A percentile compares a stretch with the other conserved stretches of the same genome.
Evolutionary conservation across 2,113 vertebrate species (phyloP).

Genomic region (Anhinga rufa): DNA sequence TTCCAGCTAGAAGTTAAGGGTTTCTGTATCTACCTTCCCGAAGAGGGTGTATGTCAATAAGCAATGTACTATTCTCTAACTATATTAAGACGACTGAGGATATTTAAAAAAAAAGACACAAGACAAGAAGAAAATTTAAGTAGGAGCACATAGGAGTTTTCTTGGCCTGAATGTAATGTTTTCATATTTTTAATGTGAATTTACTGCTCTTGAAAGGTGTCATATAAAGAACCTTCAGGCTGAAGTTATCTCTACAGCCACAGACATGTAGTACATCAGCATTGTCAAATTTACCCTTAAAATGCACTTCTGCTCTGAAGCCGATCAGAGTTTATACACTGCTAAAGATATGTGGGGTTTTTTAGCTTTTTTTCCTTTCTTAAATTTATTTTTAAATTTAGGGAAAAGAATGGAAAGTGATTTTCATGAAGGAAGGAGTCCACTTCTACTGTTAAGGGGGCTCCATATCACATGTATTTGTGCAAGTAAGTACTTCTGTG

Average conservation of each 20-base stretch:
- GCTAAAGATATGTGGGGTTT: background rate
- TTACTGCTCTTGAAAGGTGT: background rate
- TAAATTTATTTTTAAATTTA: background rate
- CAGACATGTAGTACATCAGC: background rate
- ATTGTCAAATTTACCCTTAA: background rate
- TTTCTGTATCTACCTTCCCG: background rate
- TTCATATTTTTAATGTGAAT: background rate
- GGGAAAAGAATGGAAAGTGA: background rate
- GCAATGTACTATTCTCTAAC: background rate
- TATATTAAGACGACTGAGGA: background rate
- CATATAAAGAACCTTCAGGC: background rate
- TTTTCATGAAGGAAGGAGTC: background rate
- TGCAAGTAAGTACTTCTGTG: background rate
- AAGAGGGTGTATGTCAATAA: background rate
- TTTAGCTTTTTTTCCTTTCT: background rate
- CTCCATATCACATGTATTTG: background rate
- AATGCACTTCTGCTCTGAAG: background rate
- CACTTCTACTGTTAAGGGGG: background rate
- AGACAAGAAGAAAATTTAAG: background rate
- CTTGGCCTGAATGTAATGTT: background rate
- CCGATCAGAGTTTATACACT: background rate
- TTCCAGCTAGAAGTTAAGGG: background rate
- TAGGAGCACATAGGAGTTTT: background rate
- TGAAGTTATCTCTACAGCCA: background rate
- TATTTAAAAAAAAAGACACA: background rate